Evolutionary conservation across 2,888 invertebrate species (phyloP).

Genomic region (Omphaloscelis lunosa): DNA sequence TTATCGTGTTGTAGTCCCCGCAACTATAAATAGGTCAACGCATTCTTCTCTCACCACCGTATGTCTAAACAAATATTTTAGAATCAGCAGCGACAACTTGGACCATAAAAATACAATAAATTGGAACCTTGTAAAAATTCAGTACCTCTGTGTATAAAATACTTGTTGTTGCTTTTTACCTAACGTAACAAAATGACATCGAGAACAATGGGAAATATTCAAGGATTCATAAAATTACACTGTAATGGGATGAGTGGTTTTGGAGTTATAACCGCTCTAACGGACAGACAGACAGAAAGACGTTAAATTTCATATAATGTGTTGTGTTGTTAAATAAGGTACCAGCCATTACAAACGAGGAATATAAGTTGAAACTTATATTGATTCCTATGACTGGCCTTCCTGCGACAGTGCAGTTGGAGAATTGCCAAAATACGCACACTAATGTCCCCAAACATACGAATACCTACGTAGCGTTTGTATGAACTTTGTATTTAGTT

Average conservation of each 20-base stretch:
- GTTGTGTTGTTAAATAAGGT: background rate
- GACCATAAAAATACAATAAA: background rate
- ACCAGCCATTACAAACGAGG: background rate
- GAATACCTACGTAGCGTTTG: slow-evolving; percentile 30
- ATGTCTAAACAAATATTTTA: background rate
- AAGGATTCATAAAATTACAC: background rate
- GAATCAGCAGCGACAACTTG: background rate
- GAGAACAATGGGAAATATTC: background rate
- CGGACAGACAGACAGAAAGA: too few relatives aligned
- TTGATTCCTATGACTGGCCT: slow-evolving; percentile 45
- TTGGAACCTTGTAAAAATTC: background rate
- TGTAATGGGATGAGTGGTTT: background rate
- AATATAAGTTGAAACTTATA: slow-evolving; percentile 31
- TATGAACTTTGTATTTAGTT: background rate
- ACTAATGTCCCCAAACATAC: slow-evolving; percentile 4
- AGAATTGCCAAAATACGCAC: slow-evolving; percentile 47
- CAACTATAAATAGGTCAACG: background rate
- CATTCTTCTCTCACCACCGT: background rate
- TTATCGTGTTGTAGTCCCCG: too few relatives aligned
- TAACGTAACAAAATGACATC: background rate
- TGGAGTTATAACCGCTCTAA: background rate
- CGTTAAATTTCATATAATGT: background rate
- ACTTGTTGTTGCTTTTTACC: background rate
- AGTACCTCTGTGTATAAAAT: background rate
- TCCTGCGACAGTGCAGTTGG: slow-evolving; percentile 39